Evolutionary conservation across 2,888 invertebrate genomes (phyloP).

Genomic region (Sisyra nigra): DNA sequence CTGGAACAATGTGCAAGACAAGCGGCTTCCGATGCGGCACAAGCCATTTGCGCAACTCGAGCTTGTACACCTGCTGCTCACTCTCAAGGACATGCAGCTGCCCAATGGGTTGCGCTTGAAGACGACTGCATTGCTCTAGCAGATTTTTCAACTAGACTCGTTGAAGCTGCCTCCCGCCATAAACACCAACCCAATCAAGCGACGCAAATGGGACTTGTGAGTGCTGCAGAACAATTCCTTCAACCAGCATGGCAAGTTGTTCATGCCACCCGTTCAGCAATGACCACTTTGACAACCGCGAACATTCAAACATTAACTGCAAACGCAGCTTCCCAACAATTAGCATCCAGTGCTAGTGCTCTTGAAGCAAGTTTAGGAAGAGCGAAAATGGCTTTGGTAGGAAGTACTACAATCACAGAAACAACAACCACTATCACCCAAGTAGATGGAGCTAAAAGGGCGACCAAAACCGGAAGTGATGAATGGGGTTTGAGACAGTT

Average conservation of each 20-base stretch:
- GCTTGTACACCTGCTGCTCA: constrained; percentile 61
- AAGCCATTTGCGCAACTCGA: constrained; percentile 78
- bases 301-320: constrained; percentile 5
- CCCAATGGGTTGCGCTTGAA: constrained; percentile 53
- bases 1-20: constrained; percentile 61
- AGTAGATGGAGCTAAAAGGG: constrained; percentile 1
- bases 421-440: constrained; percentile 4
- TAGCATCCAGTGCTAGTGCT: constrained; percentile 16
- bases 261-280: constrained; percentile 5
- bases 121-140: constrained; percentile 58
- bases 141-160: constrained; percentile 64
- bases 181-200: constrained; percentile 42
- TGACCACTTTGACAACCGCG: constrained; percentile 5
- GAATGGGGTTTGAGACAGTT: constrained; percentile 21
- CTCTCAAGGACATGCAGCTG: constrained; percentile 38
- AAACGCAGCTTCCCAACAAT: constrained; percentile 7
- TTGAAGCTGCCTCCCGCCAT: constrained; percentile 38
- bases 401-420: background rate
- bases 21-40: constrained; percentile 77
- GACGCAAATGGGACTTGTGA: constrained; percentile 64
- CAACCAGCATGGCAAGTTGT: constrained; percentile 7
- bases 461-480: constrained; percentile 41
- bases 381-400: constrained; percentile 23
- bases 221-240: constrained; percentile 62
- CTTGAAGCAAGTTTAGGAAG: constrained; percentile 24